A percentile compares a stretch with the other conserved stretches of the same genome.
Evolutionary conservation across 1,140 invertebrate species (phyloP).

Genomic region (Orchesella cincta): DNA sequence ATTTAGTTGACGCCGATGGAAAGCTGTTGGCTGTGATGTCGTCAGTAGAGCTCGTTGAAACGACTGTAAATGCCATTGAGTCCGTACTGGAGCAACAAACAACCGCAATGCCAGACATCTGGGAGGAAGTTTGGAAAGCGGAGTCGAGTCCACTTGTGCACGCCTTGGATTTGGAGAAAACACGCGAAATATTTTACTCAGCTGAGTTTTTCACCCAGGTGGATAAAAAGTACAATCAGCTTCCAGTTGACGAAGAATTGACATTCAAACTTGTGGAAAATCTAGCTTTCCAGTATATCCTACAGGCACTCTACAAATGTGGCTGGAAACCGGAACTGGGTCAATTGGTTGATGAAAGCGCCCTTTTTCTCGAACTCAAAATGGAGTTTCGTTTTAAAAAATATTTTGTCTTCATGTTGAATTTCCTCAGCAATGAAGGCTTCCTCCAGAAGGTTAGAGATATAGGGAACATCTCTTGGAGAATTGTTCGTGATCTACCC

Average conservation of each 20-base stretch:
- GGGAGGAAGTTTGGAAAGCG: not conserved
- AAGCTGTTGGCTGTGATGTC: not conserved
- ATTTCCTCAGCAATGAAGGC: not conserved
- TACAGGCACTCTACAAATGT: not conserved
- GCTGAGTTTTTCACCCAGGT: not conserved
- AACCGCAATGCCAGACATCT: not conserved
- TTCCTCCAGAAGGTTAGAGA: not conserved
- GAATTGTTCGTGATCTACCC: not conserved
- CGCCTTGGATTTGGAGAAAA: not conserved
- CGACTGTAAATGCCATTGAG: not conserved
- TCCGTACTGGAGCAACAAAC: not conserved
- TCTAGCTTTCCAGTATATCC: not conserved
- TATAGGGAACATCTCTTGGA: not conserved
- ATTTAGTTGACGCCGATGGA: not conserved
- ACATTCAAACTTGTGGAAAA: not conserved
- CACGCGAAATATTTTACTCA: not conserved
- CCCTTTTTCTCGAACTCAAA: not conserved
- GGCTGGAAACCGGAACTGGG: not conserved
- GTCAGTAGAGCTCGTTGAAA: not conserved
- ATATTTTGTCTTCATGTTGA: not conserved
- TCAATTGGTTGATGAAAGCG: not conserved
- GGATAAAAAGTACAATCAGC: not conserved
- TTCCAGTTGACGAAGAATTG: not conserved
- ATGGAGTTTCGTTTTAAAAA: not conserved
- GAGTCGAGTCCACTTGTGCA: not conserved